A percentile compares a stretch with the other conserved stretches of the same genome.
Conservation (phyloP, 2,797 vertebrate species). For the Prunella strophiata region DNA sequence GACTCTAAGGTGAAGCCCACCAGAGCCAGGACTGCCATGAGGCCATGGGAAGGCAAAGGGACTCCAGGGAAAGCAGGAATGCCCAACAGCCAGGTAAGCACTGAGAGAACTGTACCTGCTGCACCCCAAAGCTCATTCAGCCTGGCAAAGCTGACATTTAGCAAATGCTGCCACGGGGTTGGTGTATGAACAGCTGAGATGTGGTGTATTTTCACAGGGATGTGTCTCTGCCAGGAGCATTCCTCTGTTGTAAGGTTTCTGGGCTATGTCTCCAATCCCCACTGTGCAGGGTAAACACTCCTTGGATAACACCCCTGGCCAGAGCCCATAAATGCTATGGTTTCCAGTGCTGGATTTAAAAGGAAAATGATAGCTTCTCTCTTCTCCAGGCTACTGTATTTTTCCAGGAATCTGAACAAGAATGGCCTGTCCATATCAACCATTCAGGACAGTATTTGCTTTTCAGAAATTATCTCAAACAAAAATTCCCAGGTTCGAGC, state of each 20-base stretch:
- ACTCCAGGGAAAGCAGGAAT: background rate
- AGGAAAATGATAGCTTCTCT: conserved; percentile 12
- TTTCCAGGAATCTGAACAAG: conserved; percentile 21
- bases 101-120: background rate
- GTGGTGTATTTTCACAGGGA: background rate
- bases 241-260: conserved; percentile 58
- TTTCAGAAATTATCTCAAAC: conserved; percentile 25
- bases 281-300: conserved; percentile 59
- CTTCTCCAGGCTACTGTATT: conserved; percentile 33
- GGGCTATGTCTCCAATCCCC: conserved; percentile 26
- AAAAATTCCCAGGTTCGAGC: background rate
- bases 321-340: conserved; percentile 31
- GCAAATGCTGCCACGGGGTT: background rate
- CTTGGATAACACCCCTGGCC: conserved; percentile 37
- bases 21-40: background rate
- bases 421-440: background rate
- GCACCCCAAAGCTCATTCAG: background rate
- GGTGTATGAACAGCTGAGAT: background rate
- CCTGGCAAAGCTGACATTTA: background rate
- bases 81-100: background rate
- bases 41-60: background rate
- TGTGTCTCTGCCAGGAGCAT: conserved; percentile 25
- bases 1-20: background rate
- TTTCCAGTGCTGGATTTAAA: conserved; percentile 48
- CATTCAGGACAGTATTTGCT: conserved; percentile 37